Evolutionary conservation across 2,113 vertebrate species (phyloP).

Genomic region (Ailurus styani): DNA sequence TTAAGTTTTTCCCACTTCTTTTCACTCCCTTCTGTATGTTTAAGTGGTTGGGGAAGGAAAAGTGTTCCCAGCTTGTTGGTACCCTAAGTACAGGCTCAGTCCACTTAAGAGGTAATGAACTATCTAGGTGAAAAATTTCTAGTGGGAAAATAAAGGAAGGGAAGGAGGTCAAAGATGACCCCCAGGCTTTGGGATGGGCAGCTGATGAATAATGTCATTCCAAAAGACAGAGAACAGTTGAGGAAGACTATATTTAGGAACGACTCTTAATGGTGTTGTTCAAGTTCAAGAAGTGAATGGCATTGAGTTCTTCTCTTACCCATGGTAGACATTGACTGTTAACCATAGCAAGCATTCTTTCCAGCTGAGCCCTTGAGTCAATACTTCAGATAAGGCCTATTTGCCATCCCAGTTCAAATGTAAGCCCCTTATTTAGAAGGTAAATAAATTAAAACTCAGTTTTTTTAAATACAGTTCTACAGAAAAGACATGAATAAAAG

Average conservation of each 20-base stretch:
- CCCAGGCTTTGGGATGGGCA: neutral
- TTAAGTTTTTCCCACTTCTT: neutral
- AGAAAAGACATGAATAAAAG: neutral
- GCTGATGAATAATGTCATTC: neutral
- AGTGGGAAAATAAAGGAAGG: neutral
- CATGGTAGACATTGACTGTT: neutral
- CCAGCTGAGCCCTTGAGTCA: neutral
- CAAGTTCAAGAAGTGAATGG: neutral
- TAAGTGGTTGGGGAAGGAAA: neutral
- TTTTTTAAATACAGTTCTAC: neutral
- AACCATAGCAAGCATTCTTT: neutral
- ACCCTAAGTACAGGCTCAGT: neutral
- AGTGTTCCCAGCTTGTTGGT: neutral
- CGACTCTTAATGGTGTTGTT: neutral
- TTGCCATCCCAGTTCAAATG: neutral
- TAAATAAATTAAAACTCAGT: neutral
- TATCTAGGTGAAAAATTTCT: neutral
- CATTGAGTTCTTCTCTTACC: neutral
- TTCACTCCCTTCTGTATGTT: neutral
- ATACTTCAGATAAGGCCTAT: neutral
- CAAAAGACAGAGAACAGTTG: neutral
- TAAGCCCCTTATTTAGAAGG: neutral
- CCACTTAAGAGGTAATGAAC: neutral
- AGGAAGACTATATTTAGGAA: neutral
- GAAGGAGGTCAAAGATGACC: neutral